A percentile compares a stretch with the other conserved stretches of the same genome.
These are phyloP conservation scores for Idris sp. DNA, from an alignment of 1,140 invertebrate genomes.

Conservation along the genomic window DNA sequence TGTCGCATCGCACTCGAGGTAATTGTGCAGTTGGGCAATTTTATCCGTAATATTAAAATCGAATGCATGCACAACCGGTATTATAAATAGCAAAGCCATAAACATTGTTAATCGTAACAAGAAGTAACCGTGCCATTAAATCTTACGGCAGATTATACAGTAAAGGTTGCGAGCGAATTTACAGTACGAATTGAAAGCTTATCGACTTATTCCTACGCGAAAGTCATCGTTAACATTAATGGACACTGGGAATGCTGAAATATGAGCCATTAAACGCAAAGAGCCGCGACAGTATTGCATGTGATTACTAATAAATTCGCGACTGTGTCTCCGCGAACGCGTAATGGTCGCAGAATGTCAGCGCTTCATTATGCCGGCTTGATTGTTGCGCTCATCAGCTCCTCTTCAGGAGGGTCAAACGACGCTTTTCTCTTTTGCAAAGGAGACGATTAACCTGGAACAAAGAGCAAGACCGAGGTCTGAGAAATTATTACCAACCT, in stretches of 20 bases:
- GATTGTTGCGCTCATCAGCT: conserved; percentile 48
- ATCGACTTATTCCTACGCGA: conserved; percentile 52
- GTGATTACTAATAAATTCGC: conserved; percentile 64
- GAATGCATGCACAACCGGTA: conserved; percentile 30
- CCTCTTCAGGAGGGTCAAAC: conserved; percentile 34
- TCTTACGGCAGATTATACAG: conserved; percentile 41
- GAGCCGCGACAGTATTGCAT: conserved; percentile 48
- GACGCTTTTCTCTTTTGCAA: too few relatives aligned
- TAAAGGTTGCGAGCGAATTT: conserved; percentile 42
- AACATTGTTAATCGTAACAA: conserved; percentile 59
- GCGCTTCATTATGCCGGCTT: conserved; percentile 45
- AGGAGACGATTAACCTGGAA: conserved; percentile 51
- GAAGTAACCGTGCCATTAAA: conserved; percentile 45
- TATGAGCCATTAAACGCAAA: conserved; percentile 60
- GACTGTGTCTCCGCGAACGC: conserved; percentile 40
- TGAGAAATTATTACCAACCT: conserved; percentile 36
- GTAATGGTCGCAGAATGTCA: conserved; percentile 51
- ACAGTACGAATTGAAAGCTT: conserved; percentile 58
- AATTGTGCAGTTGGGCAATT: conserved; percentile 31
- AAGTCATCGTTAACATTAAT: conserved; percentile 59
- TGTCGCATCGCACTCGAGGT: conserved; percentile 25
- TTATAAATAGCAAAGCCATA: conserved; percentile 33
- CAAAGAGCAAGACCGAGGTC: conserved; percentile 27
- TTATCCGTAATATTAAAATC: conserved; percentile 50
- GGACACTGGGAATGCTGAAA: conserved; percentile 53